Evolutionary conservation across 2,113 vertebrate species (phyloP).

Genomic region (Artemisiospiza belli): DNA sequence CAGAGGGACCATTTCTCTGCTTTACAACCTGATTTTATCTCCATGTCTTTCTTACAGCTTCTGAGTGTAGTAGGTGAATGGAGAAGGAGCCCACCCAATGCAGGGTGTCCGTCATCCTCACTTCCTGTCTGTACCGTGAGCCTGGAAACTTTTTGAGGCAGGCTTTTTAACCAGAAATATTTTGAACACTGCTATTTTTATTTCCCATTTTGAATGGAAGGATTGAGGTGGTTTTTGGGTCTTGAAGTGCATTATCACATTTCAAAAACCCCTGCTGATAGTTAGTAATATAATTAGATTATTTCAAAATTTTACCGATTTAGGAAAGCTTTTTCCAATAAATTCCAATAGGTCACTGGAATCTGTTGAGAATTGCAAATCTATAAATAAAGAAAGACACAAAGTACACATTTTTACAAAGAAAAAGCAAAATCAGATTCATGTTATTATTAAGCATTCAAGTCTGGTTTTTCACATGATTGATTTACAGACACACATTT

Average conservation of each 20-base stretch:
- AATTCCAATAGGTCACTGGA: neutral
- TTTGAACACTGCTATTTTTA: neutral
- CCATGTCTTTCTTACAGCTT: neutral
- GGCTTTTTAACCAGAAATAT: neutral
- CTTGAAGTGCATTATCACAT: neutral
- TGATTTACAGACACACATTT: neutral
- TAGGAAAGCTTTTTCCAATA: neutral
- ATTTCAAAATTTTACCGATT: neutral
- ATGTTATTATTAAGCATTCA: neutral
- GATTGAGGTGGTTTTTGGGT: neutral
- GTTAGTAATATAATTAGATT: neutral
- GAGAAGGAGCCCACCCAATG: neutral
- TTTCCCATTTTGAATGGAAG: neutral
- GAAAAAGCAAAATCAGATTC: neutral
- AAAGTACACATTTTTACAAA: neutral
- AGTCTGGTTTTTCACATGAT: neutral
- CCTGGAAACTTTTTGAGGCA: neutral
- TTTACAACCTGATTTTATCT: neutral
- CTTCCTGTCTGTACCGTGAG: neutral
- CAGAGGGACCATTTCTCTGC: neutral
- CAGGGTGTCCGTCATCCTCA: fast-evolving
- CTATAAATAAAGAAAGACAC: neutral
- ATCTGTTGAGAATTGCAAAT: neutral
- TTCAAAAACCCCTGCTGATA: neutral
- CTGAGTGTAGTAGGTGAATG: fast-evolving